phyloP scores from a whole-genome alignment of 2,888 invertebrate genomes.

The Apodemia mormo region DNA sequence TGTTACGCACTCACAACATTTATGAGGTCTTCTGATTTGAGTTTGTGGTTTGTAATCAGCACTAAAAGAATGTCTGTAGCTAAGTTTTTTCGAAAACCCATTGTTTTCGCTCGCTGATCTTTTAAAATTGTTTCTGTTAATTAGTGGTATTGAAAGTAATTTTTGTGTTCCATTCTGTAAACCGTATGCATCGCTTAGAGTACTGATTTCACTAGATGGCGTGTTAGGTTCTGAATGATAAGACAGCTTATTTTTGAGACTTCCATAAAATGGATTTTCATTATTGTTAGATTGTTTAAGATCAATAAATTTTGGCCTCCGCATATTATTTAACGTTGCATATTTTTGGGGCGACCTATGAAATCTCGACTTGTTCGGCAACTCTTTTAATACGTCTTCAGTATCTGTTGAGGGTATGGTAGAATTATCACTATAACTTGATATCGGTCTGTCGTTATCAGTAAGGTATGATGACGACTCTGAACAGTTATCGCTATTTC shows the following conservation, averaged over 20 bases:
- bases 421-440: slow-evolving; percentile 76
- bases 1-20: slow-evolving; percentile 76
- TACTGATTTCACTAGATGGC: slow-evolving; percentile 59
- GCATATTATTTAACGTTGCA: slow-evolving; percentile 67
- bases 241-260: slow-evolving; percentile 69
- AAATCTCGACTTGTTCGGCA: slow-evolving; percentile 74
- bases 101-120: slow-evolving; percentile 74
- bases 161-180: slow-evolving; percentile 69
- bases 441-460: slow-evolving; percentile 76
- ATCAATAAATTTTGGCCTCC: slow-evolving; percentile 75
- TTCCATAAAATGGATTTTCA: slow-evolving; percentile 67
- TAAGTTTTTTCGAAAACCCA: slow-evolving; percentile 72
- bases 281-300: slow-evolving; percentile 55
- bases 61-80: slow-evolving; percentile 76
- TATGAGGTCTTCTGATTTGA: slow-evolving; percentile 63
- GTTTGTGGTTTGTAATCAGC: slow-evolving; percentile 65
- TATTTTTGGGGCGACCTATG: slow-evolving; percentile 76
- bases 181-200: slow-evolving; percentile 58
- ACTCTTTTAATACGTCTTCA: slow-evolving; percentile 74
- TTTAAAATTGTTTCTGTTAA: slow-evolving; percentile 70
- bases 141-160: slow-evolving; percentile 72
- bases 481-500: slow-evolving; percentile 76
- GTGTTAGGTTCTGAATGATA: slow-evolving; percentile 78
- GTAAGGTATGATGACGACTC: slow-evolving; percentile 76
- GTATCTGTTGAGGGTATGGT: slow-evolving; percentile 76